Percentiles rank a stretch among this genome's conserved stretches.
Evolutionary conservation across 1,140 invertebrate species (phyloP).

Genomic region (Coelopa frigida): DNA sequence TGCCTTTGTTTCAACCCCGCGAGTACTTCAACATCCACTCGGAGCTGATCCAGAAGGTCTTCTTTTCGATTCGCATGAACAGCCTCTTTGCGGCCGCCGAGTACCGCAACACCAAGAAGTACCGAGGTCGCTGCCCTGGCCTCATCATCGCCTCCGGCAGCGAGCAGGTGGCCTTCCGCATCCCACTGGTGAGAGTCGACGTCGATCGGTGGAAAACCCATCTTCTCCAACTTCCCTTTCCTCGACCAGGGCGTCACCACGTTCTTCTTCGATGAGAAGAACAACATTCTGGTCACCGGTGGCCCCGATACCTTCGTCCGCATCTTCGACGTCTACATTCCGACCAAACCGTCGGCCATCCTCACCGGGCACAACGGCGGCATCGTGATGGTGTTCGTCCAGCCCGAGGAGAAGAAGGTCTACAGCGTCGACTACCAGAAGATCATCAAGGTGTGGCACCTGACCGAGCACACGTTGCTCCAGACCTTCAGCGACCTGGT

Average conservation of each 20-base stretch:
- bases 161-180: slow-evolving; percentile 28
- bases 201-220: too few species aligned
- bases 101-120: slow-evolving; percentile 42
- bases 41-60: slow-evolving; percentile 58
- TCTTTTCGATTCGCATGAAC: slow-evolving; percentile 52
- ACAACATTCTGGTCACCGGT: slow-evolving; percentile 58
- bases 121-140: slow-evolving; percentile 30
- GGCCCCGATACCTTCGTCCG: slow-evolving; percentile 63
- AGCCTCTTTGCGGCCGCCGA: slow-evolving; percentile 49
- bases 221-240: not conserved
- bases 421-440: slow-evolving; percentile 59
- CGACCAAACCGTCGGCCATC: slow-evolving; percentile 52
- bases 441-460: slow-evolving; percentile 64
- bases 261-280: slow-evolving; percentile 52
- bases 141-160: slow-evolving; percentile 27
- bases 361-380: slow-evolving; percentile 62
- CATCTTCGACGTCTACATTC: slow-evolving; percentile 69
- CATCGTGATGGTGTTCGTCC: slow-evolving; percentile 58
- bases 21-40: slow-evolving; percentile 53
- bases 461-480: slow-evolving; percentile 46
- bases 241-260: slow-evolving; percentile 48
- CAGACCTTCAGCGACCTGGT: slow-evolving; percentile 58
- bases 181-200: slow-evolving; percentile 25
- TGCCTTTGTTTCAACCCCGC: slow-evolving; percentile 45
- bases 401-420: slow-evolving; percentile 62